Conservation (phyloP, 2,888 invertebrate genomes). For the Enoplolaimus lenunculus region DNA sequence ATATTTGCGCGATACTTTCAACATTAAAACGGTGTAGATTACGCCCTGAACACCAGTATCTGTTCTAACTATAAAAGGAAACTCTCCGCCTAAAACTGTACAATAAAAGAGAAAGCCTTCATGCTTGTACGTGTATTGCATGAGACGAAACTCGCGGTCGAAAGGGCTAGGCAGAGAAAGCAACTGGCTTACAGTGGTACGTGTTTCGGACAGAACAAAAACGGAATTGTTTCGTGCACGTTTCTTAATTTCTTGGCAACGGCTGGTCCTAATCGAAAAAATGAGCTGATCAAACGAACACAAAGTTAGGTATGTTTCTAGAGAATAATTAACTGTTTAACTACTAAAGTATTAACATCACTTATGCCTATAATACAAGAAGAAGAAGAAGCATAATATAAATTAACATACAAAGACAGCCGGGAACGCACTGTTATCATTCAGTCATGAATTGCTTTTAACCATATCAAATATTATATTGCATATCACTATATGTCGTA, state of each 20-base stretch:
- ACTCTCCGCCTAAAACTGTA: background rate
- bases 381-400: no score
- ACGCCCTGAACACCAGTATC: background rate
- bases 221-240: background rate
- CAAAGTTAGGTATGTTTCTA: no score
- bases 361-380: no score
- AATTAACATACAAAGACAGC: no score
- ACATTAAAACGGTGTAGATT: constrained; percentile 1
- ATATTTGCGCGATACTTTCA: background rate
- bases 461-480: no score
- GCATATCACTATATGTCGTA: no score
- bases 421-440: no score
- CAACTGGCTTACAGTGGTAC: constrained; percentile 5
- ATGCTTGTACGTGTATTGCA: background rate
- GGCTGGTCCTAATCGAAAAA: background rate
- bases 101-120: background rate
- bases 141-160: constrained; percentile 4
- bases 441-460: no score
- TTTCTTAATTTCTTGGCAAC: background rate
- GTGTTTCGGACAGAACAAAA: background rate
- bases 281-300: no score
- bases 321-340: no score
- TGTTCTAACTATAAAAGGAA: constrained; percentile 8
- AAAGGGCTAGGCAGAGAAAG: background rate
- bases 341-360: no score